These are phyloP conservation scores for Parauchenoglanis ngamensis DNA, from an alignment of 2,797 vertebrate species.

Conservation along the genomic window DNA sequence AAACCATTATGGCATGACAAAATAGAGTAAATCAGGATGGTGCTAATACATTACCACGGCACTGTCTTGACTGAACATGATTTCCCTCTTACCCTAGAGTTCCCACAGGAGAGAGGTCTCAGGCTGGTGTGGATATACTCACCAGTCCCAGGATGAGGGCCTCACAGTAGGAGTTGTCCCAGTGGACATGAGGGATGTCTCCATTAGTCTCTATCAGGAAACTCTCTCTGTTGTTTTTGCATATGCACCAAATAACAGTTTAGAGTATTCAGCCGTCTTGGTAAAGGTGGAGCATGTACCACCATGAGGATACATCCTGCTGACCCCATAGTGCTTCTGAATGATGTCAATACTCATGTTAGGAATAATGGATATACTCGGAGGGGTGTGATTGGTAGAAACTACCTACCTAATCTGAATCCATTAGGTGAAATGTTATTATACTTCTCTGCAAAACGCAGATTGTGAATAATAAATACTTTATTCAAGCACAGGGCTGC, in stretches of 20 bases:
- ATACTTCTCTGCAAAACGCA: not conserved
- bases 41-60: not conserved
- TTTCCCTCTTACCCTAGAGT: not conserved
- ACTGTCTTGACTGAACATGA: not conserved
- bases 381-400: not conserved
- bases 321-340: not conserved
- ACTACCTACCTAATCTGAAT: not conserved
- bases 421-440: not conserved
- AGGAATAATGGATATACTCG: not conserved
- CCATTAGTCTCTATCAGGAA: not conserved
- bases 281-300: not conserved
- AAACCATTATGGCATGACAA: not conserved
- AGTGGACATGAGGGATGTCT: not conserved
- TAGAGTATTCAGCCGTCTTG: not conserved
- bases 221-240: not conserved
- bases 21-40: not conserved
- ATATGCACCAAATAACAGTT: not conserved
- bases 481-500: not conserved
- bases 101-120: not conserved
- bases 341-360: not conserved
- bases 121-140: not conserved
- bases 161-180: not conserved
- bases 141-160: not conserved
- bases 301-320: not conserved
- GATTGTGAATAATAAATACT: not conserved